Evolutionary conservation across 2,113 vertebrate species (phyloP), one percentile per base, ranked within the genome.

Genomic region (Thunnus thynnus): DNA sequence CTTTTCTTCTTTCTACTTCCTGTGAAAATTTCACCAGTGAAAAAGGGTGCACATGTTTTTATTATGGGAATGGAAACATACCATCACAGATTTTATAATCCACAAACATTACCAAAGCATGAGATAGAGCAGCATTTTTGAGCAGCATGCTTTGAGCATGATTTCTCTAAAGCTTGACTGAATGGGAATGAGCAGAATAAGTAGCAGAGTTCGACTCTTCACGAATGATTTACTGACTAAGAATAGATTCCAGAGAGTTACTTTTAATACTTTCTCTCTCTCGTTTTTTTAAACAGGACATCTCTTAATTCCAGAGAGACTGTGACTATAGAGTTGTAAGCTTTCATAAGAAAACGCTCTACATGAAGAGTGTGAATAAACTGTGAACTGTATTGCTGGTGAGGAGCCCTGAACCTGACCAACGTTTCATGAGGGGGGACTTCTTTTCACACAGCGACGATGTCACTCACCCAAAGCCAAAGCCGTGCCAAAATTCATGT

Each of bases 11-110:
- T 14, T 64, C 66, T 30, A 60, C 74, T 79, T 66, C 7, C 46
- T 75, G 5, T 76, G n/a, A 87, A 89, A 87, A 84, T 91, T 93
- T 95, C 94, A 95, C 94, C 95, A 95, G 94, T 95, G 92, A 71
- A 88, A 92, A 90, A 79, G 65, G 25, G 61, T 85, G 86, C 46
- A 65, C 7, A n/a, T 48, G 50, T 66, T 36, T 71, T 0, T 64
- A 30, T 17, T 41, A n/a, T 51, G 72, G 66, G 74, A 83, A 84
- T 80, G 60, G 18, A 72, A 70, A 55, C 67, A 22, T 27, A 70
- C 54, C 67, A 22, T 27, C 7, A 47, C 3, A n/a, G 16, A 22
- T 8, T 32, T 52, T 30, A 48, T 13, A n/a, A 54, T 80, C 48
- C 36, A 46, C 68, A 78, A 32, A 80, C 55, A 18, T 72, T 46